Conservation (phyloP, 1,140 invertebrate genomes). For the Limonius californicus region DNA sequence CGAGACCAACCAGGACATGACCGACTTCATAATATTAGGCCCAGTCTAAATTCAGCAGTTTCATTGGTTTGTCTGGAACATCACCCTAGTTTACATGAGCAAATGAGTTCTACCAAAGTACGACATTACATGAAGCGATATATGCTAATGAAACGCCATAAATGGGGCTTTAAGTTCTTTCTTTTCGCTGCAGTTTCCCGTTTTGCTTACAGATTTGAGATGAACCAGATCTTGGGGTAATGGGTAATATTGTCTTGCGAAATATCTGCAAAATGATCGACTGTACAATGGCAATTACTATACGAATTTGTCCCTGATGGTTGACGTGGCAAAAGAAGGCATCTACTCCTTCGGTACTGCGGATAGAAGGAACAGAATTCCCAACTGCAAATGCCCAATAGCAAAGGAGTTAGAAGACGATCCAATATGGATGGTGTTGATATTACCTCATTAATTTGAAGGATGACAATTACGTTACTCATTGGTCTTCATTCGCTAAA, state of each 20-base stretch:
- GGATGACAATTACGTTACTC: not conserved
- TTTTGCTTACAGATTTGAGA: slow-evolving; percentile 28
- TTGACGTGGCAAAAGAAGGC: not conserved
- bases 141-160: slow-evolving; percentile 43
- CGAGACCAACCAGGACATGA: not conserved
- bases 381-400: not conserved
- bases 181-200: slow-evolving; percentile 22
- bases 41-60: slow-evolving; percentile 30
- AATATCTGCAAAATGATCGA: not conserved
- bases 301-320: not conserved
- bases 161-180: slow-evolving; percentile 46
- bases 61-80: slow-evolving; percentile 27
- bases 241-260: slow-evolving; percentile 1
- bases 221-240: not conserved
- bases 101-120: slow-evolving; percentile 31
- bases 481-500: not conserved
- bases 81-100: slow-evolving; percentile 24
- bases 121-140: slow-evolving; percentile 29
- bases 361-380: not conserved
- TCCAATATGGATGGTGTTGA: not conserved
- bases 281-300: slow-evolving; percentile 14
- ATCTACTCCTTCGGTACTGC: not conserved
- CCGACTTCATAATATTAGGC: not conserved
- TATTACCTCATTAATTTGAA: not conserved
- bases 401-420: not conserved